Base-by-base conservation (phyloP, 2,797 vertebrate genomes). In the Pitangus sulphuratus region DNA sequence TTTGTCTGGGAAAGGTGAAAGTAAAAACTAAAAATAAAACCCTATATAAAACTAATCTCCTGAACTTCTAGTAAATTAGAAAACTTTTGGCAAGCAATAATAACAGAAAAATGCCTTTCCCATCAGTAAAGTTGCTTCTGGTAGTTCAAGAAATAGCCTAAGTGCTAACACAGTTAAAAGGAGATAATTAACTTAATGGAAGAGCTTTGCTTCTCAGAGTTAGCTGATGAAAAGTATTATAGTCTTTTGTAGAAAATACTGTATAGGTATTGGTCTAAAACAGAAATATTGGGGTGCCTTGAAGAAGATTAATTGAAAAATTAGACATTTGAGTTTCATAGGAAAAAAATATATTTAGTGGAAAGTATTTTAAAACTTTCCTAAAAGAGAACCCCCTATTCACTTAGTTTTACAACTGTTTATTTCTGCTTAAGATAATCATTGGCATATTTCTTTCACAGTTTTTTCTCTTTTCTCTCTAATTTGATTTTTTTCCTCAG, bases 381-480 rank as follows among this genome's bases (percentile, higher is more conserved):
- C 0, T 44, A 31, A 71, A 68, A 53, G 3, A 75, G 77, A 79
- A 60, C n/a, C 0, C 0, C 4, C 3, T 2, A 33, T 26, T 57
- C 9, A 18, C 15, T 77, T 70, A 39, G 3, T 21, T 88, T 81
- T 77, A 12, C 2, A 56, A 10, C n/a, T 39, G 6, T 20, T 80
- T 31, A 25, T 85, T 77, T 80, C 16, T 74, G 19, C 28, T 61
- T 26, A 50, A 39, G 9, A 4, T 11, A 65, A 54, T 4, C 1
- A n/a, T 5, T 24, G 19, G 2, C 8, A 15, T 44, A 39, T 65
- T 54, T 57, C 5, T 76, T 87, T 76, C n/a, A 54, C 37, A 64
- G 6, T 1, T 50, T 72, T 90, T 75, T 65, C 48, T 84, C 15
- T 18, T 33, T 64, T 79, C 12, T 72, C 5, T 72, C 5, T 44